A percentile compares a stretch with the other conserved stretches of the same genome.
These are phyloP conservation scores for Garrulus glandarius DNA, from an alignment of 2,797 vertebrate genomes.

Conservation along the genomic window DNA sequence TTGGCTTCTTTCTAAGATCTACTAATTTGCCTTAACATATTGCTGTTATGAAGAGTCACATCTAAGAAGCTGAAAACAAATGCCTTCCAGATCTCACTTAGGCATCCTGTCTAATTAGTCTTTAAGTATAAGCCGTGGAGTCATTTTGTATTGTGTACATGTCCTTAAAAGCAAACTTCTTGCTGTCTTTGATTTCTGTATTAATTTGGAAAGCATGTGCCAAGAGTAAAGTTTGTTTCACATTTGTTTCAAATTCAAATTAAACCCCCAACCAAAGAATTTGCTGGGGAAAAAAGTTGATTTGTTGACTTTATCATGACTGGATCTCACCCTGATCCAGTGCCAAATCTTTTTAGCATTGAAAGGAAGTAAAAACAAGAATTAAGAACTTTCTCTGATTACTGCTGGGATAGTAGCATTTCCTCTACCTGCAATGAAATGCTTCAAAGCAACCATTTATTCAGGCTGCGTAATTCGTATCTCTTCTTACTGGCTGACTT, in stretches of 20 bases:
- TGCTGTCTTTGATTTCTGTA: slow-evolving; percentile 19
- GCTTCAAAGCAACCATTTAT: slow-evolving; percentile 35
- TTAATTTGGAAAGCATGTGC: slow-evolving; percentile 6
- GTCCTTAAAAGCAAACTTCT: slow-evolving; percentile 5
- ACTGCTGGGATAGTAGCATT: not conserved
- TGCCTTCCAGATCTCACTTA: not conserved
- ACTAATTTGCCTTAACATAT: not conserved
- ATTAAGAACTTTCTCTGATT: slow-evolving; percentile 55
- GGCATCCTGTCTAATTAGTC: not conserved
- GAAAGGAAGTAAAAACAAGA: slow-evolving; percentile 45
- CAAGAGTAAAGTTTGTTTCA: slow-evolving; percentile 24
- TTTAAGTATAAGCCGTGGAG: not conserved
- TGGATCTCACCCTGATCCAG: slow-evolving; percentile 23
- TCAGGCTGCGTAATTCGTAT: not conserved
- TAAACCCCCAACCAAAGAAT: not conserved
- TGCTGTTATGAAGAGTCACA: not conserved
- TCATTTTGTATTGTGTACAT: not conserved
- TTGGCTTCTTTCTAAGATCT: not conserved
- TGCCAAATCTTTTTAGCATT: not conserved
- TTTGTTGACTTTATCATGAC: slow-evolving; percentile 14
- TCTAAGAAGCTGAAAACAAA: not conserved
- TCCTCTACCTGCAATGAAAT: slow-evolving; percentile 17
- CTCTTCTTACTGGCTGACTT: not conserved
- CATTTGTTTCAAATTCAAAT: slow-evolving; percentile 33
- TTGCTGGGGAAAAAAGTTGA: not conserved